Evolutionary conservation across 1,140 invertebrate species (phyloP).

Genomic region (Drosophila persimilis): DNA sequence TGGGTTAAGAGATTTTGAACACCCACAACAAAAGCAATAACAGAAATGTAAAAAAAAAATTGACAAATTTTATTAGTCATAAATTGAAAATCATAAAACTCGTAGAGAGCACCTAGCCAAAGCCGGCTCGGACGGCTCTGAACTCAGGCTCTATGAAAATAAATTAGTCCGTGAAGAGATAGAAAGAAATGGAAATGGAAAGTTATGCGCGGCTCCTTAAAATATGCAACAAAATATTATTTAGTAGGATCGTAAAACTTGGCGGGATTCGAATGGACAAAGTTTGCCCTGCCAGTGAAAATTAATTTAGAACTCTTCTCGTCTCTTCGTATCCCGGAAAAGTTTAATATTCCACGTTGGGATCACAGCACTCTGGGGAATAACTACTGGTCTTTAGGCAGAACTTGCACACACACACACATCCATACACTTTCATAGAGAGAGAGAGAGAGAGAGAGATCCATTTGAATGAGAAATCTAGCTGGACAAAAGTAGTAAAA

Average conservation of each 20-base stretch:
- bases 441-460: background rate
- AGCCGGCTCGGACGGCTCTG: too few relatives aligned
- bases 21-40: slow-evolving; percentile 34
- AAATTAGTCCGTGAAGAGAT: slow-evolving; percentile 61
- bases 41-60: slow-evolving; percentile 29
- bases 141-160: slow-evolving; percentile 58
- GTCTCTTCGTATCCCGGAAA: slow-evolving; percentile 1
- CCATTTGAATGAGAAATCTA: slow-evolving; percentile 62
- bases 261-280: slow-evolving; percentile 52
- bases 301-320: slow-evolving; percentile 23
- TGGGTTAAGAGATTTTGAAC: slow-evolving; percentile 57
- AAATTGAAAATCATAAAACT: slow-evolving; percentile 70
- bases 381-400: slow-evolving; percentile 42
- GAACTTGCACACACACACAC: slow-evolving; percentile 11
- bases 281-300: slow-evolving; percentile 48
- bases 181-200: slow-evolving; percentile 4
- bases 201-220: slow-evolving; percentile 37
- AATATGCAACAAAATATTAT: slow-evolving; percentile 76
- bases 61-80: slow-evolving; percentile 78
- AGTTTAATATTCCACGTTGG: slow-evolving; percentile 36
- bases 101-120: slow-evolving; percentile 22
- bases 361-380: slow-evolving; percentile 25
- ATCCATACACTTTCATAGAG: slow-evolving; percentile 5
- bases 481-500: slow-evolving; percentile 33
- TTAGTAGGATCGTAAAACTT: slow-evolving; percentile 68